Percentiles rank a stretch among this genome's conserved stretches.
phyloP scores from a whole-genome alignment of 2,113 vertebrate genomes.

The Pluvianellus socialis region DNA sequence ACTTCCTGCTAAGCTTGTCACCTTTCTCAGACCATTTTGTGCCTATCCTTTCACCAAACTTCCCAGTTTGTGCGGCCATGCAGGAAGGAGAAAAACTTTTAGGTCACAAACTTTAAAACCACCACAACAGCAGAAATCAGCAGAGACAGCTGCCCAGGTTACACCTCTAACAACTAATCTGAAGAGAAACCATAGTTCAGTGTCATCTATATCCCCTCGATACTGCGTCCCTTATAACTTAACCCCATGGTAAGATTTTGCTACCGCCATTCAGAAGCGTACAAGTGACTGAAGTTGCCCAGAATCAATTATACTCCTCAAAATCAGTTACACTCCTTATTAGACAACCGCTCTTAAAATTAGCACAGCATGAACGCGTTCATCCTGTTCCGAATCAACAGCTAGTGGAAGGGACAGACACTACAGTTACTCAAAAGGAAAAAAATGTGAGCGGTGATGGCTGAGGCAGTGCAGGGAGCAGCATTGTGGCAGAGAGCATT shows the following conservation, averaged over 20 bases:
- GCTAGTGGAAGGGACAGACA: neutral
- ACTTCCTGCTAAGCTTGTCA: too few relatives aligned
- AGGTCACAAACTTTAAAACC: neutral
- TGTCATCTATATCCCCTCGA: neutral
- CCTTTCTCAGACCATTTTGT: neutral
- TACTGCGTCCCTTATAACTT: neutral
- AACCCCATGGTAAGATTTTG: accelerated
- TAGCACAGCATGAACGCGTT: neutral
- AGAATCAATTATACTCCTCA: neutral
- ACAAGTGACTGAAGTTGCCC: neutral
- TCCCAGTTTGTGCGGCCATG: too few relatives aligned
- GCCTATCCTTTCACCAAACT: accelerated
- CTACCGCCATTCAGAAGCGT: neutral
- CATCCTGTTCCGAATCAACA: neutral
- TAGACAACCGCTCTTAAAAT: neutral
- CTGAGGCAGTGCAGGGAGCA: accelerated
- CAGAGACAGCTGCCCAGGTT: neutral
- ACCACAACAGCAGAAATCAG: neutral
- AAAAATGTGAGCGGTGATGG: neutral
- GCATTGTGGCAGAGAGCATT: neutral
- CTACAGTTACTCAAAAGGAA: neutral
- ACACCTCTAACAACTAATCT: neutral
- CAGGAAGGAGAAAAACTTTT: neutral
- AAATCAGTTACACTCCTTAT: neutral
- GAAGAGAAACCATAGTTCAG: neutral